These are phyloP conservation scores for Dermatemys mawii DNA, from an alignment of 2,113 vertebrate genomes.

Conservation along the genomic window DNA sequence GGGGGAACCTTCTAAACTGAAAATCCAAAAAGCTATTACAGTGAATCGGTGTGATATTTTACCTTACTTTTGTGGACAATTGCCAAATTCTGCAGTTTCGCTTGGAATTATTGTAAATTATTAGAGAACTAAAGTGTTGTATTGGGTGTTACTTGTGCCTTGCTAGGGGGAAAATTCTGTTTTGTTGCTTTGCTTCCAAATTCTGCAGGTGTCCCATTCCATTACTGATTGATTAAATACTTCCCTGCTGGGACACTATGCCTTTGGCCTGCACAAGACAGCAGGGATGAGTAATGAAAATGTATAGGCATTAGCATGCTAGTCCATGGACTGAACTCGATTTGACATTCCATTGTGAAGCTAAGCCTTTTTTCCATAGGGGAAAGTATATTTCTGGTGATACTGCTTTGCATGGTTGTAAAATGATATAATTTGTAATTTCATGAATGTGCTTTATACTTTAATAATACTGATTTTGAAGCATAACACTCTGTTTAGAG, in stretches of 20 bases:
- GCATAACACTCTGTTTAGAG: not conserved
- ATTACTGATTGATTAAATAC: slow-evolving; percentile 15
- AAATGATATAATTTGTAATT: not conserved
- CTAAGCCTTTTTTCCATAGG: not conserved
- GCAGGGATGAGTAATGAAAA: slow-evolving; percentile 29
- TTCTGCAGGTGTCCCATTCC: slow-evolving; percentile 2
- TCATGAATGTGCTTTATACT: not conserved
- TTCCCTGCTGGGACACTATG: slow-evolving; percentile 23
- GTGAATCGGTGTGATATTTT: not conserved
- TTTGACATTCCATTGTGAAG: not conserved
- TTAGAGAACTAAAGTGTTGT: not conserved
- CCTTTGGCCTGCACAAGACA: slow-evolving; percentile 21
- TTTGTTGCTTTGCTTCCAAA: slow-evolving; percentile 18
- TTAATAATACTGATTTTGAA: not conserved
- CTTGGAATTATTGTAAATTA: not conserved
- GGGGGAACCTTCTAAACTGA: not conserved
- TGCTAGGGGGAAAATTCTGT: not conserved
- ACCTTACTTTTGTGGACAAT: not conserved
- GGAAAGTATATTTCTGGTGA: not conserved
- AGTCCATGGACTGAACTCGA: not conserved
- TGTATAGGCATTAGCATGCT: not conserved
- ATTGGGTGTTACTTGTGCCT: not conserved
- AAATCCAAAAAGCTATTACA: not conserved
- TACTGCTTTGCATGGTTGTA: not conserved
- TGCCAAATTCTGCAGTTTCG: not conserved